A percentile compares a stretch with the other conserved stretches of the same genome.
These are phyloP conservation scores for Ichneumoninae sp. DNA, from an alignment of 2,888 invertebrate genomes.

Conservation along the genomic window DNA sequence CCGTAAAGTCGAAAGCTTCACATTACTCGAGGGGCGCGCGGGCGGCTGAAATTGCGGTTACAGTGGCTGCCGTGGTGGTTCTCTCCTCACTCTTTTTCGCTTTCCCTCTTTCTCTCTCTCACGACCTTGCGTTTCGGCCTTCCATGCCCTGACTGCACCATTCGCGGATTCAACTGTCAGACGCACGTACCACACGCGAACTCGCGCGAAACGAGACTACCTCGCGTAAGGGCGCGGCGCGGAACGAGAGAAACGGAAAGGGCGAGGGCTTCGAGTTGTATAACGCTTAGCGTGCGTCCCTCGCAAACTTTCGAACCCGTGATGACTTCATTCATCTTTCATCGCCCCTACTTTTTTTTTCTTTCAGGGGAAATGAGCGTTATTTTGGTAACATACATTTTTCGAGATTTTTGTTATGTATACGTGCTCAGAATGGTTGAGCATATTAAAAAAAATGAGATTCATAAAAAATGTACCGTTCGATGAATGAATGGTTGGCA, in stretches of 20 bases:
- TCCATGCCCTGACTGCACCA: conserved; percentile 21
- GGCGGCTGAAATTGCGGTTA: conserved; percentile 53
- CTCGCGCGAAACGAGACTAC: conserved; percentile 20
- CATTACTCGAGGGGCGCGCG: conserved; percentile 61
- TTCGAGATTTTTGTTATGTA: background rate
- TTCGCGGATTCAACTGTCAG: conserved; percentile 52
- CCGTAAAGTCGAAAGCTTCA: conserved; percentile 54
- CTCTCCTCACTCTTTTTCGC: conserved; percentile 36
- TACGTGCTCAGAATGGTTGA: background rate
- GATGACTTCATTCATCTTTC: conserved; percentile 10
- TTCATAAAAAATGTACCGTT: background rate
- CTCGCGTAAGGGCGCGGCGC: background rate
- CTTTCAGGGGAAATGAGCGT: background rate
- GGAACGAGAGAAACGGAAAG: conserved; percentile 1
- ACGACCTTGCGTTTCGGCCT: conserved; percentile 17
- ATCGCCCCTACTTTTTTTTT: background rate
- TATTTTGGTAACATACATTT: background rate
- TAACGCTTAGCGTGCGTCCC: background rate
- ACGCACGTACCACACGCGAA: conserved; percentile 44
- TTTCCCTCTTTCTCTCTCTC: conserved; percentile 33
- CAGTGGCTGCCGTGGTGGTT: conserved; percentile 28
- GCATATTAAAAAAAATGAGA: background rate
- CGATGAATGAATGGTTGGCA: background rate
- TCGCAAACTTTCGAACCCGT: conserved; percentile 18
- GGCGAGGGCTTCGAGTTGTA: conserved; percentile 17